A percentile compares a stretch with the other conserved stretches of the same genome.
Conservation (phyloP, 2,113 vertebrate species). For the Gymnorhina tibicen region DNA sequence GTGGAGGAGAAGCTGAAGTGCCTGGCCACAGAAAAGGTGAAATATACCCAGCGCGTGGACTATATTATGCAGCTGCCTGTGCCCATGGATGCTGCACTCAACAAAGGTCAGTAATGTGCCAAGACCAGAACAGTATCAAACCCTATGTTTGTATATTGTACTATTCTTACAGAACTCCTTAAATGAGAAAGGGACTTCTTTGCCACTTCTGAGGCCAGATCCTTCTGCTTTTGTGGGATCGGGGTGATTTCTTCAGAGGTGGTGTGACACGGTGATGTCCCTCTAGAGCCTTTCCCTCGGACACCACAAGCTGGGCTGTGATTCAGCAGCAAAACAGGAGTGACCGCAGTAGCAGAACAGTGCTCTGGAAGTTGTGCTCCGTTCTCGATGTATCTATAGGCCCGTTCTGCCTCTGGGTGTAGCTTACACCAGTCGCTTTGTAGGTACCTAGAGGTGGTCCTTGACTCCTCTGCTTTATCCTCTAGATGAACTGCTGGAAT, state of each 20-base stretch:
- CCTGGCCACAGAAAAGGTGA: slow-evolving; percentile 94
- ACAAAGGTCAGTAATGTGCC: slow-evolving; percentile 81
- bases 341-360: neutral
- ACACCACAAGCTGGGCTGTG: neutral
- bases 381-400: neutral
- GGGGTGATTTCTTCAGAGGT: neutral
- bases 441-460: neutral
- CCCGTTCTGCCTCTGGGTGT: neutral
- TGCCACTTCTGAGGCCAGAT: neutral
- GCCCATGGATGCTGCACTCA: slow-evolving; percentile 95
- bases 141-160: neutral
- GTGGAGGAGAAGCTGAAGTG: slow-evolving; percentile 97
- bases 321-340: neutral
- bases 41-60: slow-evolving; percentile 96
- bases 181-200: neutral
- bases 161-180: neutral
- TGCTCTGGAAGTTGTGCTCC: neutral
- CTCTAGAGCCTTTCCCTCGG: neutral
- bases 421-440: neutral
- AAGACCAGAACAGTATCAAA: neutral
- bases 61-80: slow-evolving; percentile 97
- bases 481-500: slow-evolving; percentile 91
- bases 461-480: slow-evolving; percentile 1
- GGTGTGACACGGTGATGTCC: neutral
- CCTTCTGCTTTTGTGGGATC: neutral